Conservation (phyloP, 2,113 vertebrate genomes). For the Takifugu flavidus region DNA sequence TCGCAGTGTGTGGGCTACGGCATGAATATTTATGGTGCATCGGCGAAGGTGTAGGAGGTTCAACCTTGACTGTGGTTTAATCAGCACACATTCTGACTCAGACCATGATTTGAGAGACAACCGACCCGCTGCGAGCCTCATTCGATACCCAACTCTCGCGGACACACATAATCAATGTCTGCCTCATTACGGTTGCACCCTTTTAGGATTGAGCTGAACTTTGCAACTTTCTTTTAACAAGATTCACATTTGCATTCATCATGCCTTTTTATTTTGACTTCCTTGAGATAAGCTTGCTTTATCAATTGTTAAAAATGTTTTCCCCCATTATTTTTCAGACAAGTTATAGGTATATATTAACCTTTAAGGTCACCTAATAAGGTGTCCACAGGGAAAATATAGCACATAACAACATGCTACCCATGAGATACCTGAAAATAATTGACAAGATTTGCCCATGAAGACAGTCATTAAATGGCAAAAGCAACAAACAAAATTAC, state of each 20-base stretch:
- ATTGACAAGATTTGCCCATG: too few species aligned
- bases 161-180: constrained; percentile 74
- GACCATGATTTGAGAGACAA: constrained; percentile 66
- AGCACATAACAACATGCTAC: too few species aligned
- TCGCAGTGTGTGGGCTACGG: constrained; percentile 61
- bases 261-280: constrained; percentile 2
- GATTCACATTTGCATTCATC: constrained; percentile 42
- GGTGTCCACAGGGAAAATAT: background rate
- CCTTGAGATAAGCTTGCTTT: constrained; percentile 32
- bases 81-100: constrained; percentile 63
- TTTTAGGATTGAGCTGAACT: constrained; percentile 64
- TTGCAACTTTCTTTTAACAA: constrained; percentile 67
- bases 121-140: constrained; percentile 58
- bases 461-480: too few species aligned
- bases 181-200: constrained; percentile 69
- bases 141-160: constrained; percentile 62
- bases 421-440: too few species aligned
- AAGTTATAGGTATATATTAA: constrained; percentile 7
- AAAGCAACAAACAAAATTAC: constrained; percentile 1
- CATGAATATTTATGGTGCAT: constrained; percentile 77
- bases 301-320: constrained; percentile 1
- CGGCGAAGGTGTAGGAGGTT: constrained; percentile 70
- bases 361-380: constrained; percentile 21
- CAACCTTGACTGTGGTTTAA: constrained; percentile 71
- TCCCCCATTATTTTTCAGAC: background rate